Percentiles rank a stretch among this genome's conserved stretches.
Evolutionary conservation across 2,797 vertebrate species (phyloP).

Genomic region (Heterohyrax brucei): DNA sequence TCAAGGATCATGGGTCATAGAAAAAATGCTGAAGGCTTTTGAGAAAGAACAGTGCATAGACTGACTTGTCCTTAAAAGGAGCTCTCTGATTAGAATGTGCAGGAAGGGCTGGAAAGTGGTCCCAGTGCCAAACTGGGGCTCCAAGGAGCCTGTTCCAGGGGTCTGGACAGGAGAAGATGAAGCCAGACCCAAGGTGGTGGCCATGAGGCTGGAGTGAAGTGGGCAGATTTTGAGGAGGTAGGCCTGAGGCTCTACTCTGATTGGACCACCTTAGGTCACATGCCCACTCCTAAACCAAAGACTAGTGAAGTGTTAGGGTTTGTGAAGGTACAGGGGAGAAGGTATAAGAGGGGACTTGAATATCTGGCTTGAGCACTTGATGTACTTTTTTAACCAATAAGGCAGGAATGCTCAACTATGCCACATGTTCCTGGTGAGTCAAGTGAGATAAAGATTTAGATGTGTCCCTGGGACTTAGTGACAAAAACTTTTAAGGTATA

Average conservation of each 20-base stretch:
- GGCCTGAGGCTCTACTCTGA: background rate
- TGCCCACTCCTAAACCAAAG: background rate
- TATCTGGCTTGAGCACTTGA: slow-evolving; percentile 30
- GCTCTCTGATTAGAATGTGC: background rate
- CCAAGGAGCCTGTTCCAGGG: background rate
- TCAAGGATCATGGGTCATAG: background rate
- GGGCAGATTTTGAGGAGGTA: background rate
- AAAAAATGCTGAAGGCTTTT: slow-evolving; percentile 15
- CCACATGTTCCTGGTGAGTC: background rate
- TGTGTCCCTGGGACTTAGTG: background rate
- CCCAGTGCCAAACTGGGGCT: too few species aligned
- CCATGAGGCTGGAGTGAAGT: slow-evolving; percentile 54
- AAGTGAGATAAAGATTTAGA: slow-evolving; percentile 1
- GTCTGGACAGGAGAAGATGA: slow-evolving; percentile 30
- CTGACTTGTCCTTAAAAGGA: slow-evolving; percentile 32
- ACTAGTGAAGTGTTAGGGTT: background rate
- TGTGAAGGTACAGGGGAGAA: background rate
- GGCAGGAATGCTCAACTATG: background rate
- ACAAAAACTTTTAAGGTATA: slow-evolving; percentile 9
- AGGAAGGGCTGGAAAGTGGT: background rate
- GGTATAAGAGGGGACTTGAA: background rate
- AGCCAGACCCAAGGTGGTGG: background rate
- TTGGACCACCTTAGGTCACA: too few species aligned
- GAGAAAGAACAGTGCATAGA: slow-evolving; percentile 24
- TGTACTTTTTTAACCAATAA: slow-evolving; percentile 19